phyloP scores from a whole-genome alignment of 35 echinoderm and acorn worm species.

The Ophiothrix spiculata region DNA sequence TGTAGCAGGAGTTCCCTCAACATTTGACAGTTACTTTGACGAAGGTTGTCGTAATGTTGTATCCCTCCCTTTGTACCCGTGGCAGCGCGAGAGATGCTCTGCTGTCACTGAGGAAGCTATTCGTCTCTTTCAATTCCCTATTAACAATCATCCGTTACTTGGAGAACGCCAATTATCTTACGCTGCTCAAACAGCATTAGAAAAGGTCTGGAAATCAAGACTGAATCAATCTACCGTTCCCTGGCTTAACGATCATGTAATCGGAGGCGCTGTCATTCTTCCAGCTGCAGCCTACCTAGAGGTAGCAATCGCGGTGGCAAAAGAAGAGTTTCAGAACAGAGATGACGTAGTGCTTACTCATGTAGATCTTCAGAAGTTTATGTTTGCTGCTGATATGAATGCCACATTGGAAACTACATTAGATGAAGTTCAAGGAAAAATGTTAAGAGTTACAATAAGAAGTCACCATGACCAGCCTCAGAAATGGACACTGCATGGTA shows the following conservation, averaged over 20 bases:
- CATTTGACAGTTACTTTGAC: constrained; percentile 5
- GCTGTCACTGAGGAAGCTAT: neutral
- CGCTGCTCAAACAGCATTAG: neutral
- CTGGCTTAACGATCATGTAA: constrained; percentile 50
- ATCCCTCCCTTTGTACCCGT: constrained; percentile 41
- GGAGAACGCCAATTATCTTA: constrained; percentile 15
- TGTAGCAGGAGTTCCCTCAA: neutral
- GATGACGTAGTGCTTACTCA: neutral
- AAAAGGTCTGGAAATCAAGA: constrained; percentile 40
- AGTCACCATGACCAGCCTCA: constrained; percentile 21
- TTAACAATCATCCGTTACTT: constrained; percentile 33
- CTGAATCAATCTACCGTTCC: constrained; percentile 27
- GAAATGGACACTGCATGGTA: constrained; percentile 36
- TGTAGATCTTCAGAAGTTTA: constrained; percentile 35
- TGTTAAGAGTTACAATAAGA: constrained; percentile 20
- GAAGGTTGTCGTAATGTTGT: constrained; percentile 12
- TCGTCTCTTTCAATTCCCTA: constrained; percentile 23
- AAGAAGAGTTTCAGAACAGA: neutral
- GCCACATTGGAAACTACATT: constrained; percentile 42
- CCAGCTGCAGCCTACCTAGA: constrained; percentile 54
- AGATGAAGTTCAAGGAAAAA: constrained; percentile 14
- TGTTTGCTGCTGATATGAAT: constrained; percentile 33
- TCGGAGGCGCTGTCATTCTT: constrained; percentile 44
- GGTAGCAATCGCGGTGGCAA: constrained; percentile 35
- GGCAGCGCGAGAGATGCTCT: constrained; percentile 40